Conservation (phyloP, 1,140 invertebrate species). For the Heliconius hewitsoni region DNA sequence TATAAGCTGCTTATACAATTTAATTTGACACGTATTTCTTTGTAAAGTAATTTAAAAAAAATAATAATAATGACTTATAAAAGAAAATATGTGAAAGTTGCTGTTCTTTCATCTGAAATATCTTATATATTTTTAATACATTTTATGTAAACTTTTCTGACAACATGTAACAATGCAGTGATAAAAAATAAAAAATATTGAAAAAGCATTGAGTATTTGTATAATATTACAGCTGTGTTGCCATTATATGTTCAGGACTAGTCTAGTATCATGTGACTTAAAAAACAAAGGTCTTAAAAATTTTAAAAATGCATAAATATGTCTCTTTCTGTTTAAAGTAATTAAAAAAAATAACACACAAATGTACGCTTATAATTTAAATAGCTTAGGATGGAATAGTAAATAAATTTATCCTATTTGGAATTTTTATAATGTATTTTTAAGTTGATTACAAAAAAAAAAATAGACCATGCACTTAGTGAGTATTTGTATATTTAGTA, state of each 20-base stretch:
- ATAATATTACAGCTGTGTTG: conserved; percentile 14
- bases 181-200: conserved; percentile 17
- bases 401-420: background rate
- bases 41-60: background rate
- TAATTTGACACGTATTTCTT: background rate
- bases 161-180: conserved; percentile 20
- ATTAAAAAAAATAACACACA: background rate
- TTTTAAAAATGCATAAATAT: background rate
- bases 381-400: background rate
- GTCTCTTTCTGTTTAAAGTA: background rate
- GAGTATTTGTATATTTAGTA: conserved; percentile 9
- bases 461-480: conserved; percentile 2
- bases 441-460: background rate
- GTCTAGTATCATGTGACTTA: background rate
- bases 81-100: background rate
- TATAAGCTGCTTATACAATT: background rate
- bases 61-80: background rate
- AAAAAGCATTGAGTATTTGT: conserved; percentile 19
- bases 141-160: conserved; percentile 29
- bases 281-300: conserved; percentile 14
- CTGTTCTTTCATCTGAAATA: background rate
- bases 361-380: conserved; percentile 20
- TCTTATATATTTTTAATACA: conserved; percentile 25
- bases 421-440: background rate
- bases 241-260: conserved; percentile 18